Evolutionary conservation across 2,888 invertebrate species (phyloP).

Genomic region (Leucoptera coffeella): DNA sequence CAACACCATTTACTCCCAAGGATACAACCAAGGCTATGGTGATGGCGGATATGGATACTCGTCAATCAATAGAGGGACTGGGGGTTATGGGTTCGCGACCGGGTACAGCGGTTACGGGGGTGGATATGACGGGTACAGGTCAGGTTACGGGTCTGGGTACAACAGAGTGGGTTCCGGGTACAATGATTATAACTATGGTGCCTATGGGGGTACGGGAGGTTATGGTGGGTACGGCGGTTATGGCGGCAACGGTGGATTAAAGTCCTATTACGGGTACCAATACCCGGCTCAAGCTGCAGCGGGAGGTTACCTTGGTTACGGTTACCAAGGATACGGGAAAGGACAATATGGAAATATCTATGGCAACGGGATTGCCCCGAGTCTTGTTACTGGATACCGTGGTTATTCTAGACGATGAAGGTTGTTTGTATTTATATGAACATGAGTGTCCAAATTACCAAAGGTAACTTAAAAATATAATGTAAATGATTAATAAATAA

Average conservation of each 20-base stretch:
- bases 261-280: conserved; percentile 54
- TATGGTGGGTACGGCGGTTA: conserved; percentile 53
- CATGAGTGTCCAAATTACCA: conserved; percentile 6
- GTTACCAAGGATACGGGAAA: conserved; percentile 42
- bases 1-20: conserved; percentile 14
- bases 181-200: too few relatives aligned
- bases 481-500: too few relatives aligned
- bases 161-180: too few relatives aligned
- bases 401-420: conserved; percentile 32
- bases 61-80: conserved; percentile 19
- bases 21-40: conserved; percentile 11
- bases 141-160: conserved; percentile 4
- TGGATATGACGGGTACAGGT: conserved; percentile 7
- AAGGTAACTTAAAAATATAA: conserved; percentile 1
- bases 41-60: conserved; percentile 18
- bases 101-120: conserved; percentile 9
- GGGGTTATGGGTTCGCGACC: conserved; percentile 5
- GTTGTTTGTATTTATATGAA: background rate
- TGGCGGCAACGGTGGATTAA: conserved; percentile 54
- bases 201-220: too few relatives aligned
- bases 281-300: conserved; percentile 46
- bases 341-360: conserved; percentile 31
- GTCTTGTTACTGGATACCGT: conserved; percentile 42
- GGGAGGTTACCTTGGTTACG: conserved; percentile 54
- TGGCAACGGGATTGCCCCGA: conserved; percentile 33